Evolutionary conservation across 1,140 invertebrate genomes (phyloP).

Genomic region (Maniola jurtina): DNA sequence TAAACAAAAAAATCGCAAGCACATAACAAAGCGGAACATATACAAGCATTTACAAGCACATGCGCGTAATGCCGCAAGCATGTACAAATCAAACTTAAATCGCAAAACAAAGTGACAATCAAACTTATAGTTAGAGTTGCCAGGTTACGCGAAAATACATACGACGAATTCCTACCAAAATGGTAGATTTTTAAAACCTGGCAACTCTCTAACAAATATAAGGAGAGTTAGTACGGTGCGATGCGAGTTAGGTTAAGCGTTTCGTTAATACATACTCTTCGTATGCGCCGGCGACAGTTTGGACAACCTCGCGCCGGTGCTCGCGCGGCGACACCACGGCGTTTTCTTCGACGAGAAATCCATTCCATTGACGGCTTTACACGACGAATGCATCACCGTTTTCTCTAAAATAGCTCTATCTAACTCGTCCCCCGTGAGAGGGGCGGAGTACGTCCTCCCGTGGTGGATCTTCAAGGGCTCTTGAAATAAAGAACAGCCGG

Average conservation of each 20-base stretch:
- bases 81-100: constrained; percentile 1
- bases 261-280: constrained; percentile 66
- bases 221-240: constrained; percentile 34
- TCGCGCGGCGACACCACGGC: constrained; percentile 55
- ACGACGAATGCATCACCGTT: constrained; percentile 49
- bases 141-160: constrained; percentile 1
- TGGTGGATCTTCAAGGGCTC: constrained; percentile 70
- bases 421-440: constrained; percentile 78
- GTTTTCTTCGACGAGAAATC: constrained; percentile 47
- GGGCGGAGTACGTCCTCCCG: constrained; percentile 84
- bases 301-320: constrained; percentile 55
- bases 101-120: constrained; percentile 13
- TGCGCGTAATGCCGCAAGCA: constrained; percentile 18
- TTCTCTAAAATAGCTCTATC: constrained; percentile 81
- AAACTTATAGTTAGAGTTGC: constrained; percentile 11
- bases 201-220: constrained; percentile 2
- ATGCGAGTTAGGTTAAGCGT: constrained; percentile 42
- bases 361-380: constrained; percentile 56
- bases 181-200: constrained; percentile 10
- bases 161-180: not conserved
- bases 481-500: constrained; percentile 53
- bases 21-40: constrained; percentile 8
- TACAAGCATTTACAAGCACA: constrained; percentile 12
- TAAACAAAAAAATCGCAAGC: constrained; percentile 15
- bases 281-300: constrained; percentile 65